Conservation (phyloP, 2,113 vertebrate species). For the Rafetus swinhoei region DNA sequence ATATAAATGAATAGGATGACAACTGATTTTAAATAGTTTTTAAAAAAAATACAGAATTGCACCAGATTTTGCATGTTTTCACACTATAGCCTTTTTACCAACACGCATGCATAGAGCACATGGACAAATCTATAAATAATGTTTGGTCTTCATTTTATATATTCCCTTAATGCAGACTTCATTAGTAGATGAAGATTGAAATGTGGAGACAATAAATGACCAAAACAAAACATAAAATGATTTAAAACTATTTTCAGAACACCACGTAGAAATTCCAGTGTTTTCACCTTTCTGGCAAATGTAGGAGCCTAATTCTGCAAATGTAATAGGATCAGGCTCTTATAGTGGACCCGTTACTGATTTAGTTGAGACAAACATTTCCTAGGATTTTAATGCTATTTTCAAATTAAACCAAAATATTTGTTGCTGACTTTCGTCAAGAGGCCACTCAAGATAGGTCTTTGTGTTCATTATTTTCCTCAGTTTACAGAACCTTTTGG, state of each 20-base stretch:
- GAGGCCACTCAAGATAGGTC: conserved; percentile 93
- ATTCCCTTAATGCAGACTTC: background rate
- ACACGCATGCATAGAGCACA: background rate
- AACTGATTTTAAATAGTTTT: background rate
- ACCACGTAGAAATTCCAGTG: background rate
- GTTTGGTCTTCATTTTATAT: background rate
- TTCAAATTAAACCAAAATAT: conserved; percentile 88
- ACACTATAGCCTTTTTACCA: background rate
- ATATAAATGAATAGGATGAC: background rate
- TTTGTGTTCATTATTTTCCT: conserved; percentile 90
- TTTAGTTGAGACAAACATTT: rapidly evolving
- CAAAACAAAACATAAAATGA: background rate
- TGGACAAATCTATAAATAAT: background rate
- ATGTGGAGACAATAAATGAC: background rate
- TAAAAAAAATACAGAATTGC: background rate
- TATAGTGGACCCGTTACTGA: background rate
- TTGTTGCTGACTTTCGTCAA: conserved; percentile 63
- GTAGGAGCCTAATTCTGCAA: background rate
- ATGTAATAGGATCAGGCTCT: background rate
- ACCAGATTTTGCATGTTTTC: background rate
- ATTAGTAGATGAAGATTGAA: background rate
- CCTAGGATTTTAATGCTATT: conserved; percentile 73
- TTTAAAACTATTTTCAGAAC: background rate
- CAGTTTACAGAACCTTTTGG: conserved; percentile 91
- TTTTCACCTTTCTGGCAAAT: rapidly evolving